Base-by-base conservation (phyloP, 1,140 invertebrate species). In the Trigoniulus corallinus region DNA sequence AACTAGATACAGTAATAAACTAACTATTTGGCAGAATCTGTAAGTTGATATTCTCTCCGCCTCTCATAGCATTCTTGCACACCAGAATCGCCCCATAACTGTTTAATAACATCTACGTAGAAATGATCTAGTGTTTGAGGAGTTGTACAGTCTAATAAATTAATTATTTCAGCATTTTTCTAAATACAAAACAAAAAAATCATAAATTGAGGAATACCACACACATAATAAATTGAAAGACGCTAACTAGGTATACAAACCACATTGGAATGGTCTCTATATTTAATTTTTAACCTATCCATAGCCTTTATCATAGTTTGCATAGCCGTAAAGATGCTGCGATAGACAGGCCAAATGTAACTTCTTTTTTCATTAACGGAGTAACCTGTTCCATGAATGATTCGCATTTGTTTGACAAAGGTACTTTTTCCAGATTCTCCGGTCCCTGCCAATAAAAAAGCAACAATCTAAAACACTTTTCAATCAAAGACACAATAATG, bases 21-120 rank as follows among this genome's bases (percentile, higher is more conserved):
- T 87, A 76, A 98, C 92, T 98, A 98, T 91, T 98, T 99, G 65
- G 95, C 93, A 60, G 94, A 98, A 74, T 98, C 95, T 64, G 94
- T 98, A 55, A 99, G 79, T 71, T 99, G 95, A 73, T 98, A 99
- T 72, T 98, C 95, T 74, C 95, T 81, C 72, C 95, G 80, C 61
- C 95, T 78, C 71, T 98, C 95, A 69, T 98, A 99, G 72, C 95
- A 98, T 74, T 98, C 93, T 71, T 96, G 93, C 61, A 99, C 98
- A 55, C 96, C 96, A 52, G 78, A 72, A 69, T 99, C 96, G 57
- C 75, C 76, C 96, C 96, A 99, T 58, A 99, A 75, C 61, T 81
- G 82, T 71, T 93, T 94, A 64, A 99, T 98, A 55, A 93, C 95
- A 65, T 92, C 84, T 46, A 98, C 91, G 71, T 88, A 98, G 52